These are phyloP conservation scores for Corythornis vintsioides DNA, from an alignment of 2,113 vertebrate species.

Conservation along the genomic window DNA sequence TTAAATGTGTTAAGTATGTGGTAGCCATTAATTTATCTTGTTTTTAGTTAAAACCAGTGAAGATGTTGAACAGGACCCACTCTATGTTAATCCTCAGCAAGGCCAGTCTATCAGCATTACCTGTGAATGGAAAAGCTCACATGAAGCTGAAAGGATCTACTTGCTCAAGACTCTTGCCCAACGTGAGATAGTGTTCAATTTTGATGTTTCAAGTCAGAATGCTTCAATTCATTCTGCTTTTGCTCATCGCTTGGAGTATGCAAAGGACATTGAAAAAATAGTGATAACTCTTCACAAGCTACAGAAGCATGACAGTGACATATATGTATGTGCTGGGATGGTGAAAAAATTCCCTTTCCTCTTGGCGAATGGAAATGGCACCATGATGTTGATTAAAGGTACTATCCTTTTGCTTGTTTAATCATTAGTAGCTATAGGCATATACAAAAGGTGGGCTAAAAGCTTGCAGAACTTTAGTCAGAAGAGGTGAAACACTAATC, in stretches of 20 bases:
- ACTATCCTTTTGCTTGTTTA: background rate
- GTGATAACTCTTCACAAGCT: constrained; percentile 1
- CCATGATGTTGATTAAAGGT: constrained; percentile 55
- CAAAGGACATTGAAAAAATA: background rate
- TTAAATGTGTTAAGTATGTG: background rate
- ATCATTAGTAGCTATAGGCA: accelerated
- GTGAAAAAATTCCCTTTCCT: accelerated
- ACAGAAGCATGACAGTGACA: background rate
- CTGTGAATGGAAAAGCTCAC: background rate
- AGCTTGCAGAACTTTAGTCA: background rate
- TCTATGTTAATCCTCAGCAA: background rate
- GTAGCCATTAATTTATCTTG: background rate
- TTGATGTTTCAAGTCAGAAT: background rate
- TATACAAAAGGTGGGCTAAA: background rate
- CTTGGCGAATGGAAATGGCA: background rate
- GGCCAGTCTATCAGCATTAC: constrained; percentile 14
- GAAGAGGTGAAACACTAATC: background rate
- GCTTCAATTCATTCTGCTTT: accelerated
- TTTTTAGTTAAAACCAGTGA: background rate
- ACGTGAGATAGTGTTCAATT: background rate
- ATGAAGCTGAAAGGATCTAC: background rate
- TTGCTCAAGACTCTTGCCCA: background rate
- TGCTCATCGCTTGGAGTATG: background rate
- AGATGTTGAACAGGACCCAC: background rate
- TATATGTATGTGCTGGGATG: background rate